A percentile compares a stretch with the other conserved stretches of the same genome.
Conservation (phyloP, 1,140 invertebrate genomes). For the Trachymyrmex cornetzi region DNA sequence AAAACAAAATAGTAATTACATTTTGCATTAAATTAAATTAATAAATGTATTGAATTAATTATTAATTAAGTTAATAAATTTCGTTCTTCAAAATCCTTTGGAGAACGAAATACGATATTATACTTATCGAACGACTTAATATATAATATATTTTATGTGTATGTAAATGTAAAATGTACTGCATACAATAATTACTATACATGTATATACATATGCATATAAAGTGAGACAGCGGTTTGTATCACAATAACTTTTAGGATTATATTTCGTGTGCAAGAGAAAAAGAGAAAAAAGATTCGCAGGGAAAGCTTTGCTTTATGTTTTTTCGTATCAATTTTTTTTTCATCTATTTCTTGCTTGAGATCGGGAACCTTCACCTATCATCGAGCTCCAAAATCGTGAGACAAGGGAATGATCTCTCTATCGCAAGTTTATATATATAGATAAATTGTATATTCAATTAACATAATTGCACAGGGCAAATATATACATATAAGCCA, state of each 20-base stretch:
- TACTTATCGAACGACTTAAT: no score
- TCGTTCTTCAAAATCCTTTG: no score
- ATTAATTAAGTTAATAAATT: no score
- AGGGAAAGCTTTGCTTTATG: background rate
- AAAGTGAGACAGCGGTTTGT: conserved; percentile 21
- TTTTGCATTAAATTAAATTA: no score
- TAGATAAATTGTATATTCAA: conserved; percentile 47
- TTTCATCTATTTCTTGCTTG: background rate
- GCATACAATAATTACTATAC: conserved; percentile 23
- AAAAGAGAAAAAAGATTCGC: background rate
- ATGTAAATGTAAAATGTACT: conserved; percentile 11
- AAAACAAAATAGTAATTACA: no score
- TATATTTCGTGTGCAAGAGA: background rate
- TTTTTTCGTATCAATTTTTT: background rate
- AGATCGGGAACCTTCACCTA: background rate
- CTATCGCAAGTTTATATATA: background rate
- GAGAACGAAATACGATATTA: no score
- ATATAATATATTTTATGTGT: conserved; percentile 10
- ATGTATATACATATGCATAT: conserved; percentile 46
- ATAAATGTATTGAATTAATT: no score
- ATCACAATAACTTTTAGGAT: conserved; percentile 27
- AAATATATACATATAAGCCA: conserved; percentile 45
- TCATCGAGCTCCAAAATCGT: conserved; percentile 1
- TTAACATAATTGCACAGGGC: conserved; percentile 32
- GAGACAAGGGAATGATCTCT: conserved; percentile 13